A percentile compares a stretch with the other conserved stretches of the same genome.
These are phyloP conservation scores for Mus minutoides DNA, from an alignment of 2,797 vertebrate genomes.

Conservation along the genomic window DNA sequence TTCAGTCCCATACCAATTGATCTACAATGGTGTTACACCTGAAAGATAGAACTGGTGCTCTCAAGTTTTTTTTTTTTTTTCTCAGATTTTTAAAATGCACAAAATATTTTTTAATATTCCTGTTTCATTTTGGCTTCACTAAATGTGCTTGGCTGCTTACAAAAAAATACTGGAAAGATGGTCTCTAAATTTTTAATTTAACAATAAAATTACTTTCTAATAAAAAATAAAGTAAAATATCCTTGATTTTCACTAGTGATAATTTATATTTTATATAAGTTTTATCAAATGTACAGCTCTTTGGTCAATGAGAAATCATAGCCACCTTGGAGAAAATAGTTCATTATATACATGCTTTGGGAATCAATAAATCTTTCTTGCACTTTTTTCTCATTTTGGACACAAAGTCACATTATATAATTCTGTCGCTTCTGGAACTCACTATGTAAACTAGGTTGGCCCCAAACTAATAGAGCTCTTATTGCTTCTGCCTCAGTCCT, in stretches of 20 bases:
- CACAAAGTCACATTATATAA: neutral
- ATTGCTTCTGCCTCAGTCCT: neutral
- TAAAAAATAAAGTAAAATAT: slow-evolving; percentile 12
- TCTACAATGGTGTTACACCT: neutral
- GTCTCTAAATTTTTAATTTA: neutral
- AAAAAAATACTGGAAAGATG: neutral
- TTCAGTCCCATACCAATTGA: neutral
- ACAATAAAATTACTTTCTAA: neutral
- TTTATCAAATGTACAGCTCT: neutral
- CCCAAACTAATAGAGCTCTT: neutral
- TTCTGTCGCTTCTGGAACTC: neutral
- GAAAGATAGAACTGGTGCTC: neutral
- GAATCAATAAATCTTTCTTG: neutral
- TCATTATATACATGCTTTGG: neutral
- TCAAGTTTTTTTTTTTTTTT: neutral
- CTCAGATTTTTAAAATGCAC: neutral
- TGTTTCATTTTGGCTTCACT: neutral
- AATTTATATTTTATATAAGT: neutral
- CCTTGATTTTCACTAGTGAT: neutral
- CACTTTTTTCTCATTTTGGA: neutral
- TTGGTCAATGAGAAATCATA: neutral
- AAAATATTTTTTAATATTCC: neutral
- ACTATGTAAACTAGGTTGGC: neutral
- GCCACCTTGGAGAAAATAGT: neutral
- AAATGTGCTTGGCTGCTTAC: neutral